phyloP scores from a whole-genome alignment of 2,888 invertebrate species.

The Dicyrtoma fusca region DNA sequence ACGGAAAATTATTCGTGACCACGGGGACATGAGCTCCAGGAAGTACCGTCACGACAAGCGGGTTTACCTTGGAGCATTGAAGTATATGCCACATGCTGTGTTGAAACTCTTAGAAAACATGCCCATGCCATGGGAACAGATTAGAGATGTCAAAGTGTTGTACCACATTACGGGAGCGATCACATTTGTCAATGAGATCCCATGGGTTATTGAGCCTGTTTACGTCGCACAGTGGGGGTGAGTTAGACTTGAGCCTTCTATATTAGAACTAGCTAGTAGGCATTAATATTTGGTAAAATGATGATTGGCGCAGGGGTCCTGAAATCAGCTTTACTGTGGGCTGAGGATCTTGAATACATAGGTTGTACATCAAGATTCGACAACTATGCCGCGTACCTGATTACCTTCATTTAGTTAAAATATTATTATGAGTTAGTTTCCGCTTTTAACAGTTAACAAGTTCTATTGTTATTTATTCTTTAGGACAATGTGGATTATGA shows the following conservation, averaged over 20 bases:
- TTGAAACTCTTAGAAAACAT: slow-evolving; percentile 98
- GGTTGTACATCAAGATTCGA: slow-evolving; percentile 7
- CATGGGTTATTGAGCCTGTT: slow-evolving; percentile 98
- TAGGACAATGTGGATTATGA: slow-evolving; percentile 99
- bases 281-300: slow-evolving; percentile 34
- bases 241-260: slow-evolving; percentile 56
- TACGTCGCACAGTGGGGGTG: slow-evolving; percentile 99
- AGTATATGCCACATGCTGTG: slow-evolving; percentile 99
- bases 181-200: slow-evolving; percentile 99
- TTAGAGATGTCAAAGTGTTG: slow-evolving; percentile 93
- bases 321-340: slow-evolving; percentile 54
- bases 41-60: slow-evolving; percentile 99
- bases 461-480: slow-evolving; percentile 35
- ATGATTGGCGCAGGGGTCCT: slow-evolving; percentile 56
- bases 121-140: slow-evolving; percentile 99
- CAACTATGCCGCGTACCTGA: slow-evolving; percentile 23
- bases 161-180: slow-evolving; percentile 99
- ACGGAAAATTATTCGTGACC: slow-evolving; percentile 97
- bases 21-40: slow-evolving; percentile 99
- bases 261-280: too few relatives aligned
- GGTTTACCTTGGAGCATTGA: slow-evolving; percentile 81
- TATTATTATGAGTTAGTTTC: too few relatives aligned
- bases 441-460: too few relatives aligned
- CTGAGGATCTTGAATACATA: slow-evolving; percentile 40
- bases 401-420: too few relatives aligned